Evolutionary conservation across 92 coral and sea anemone species (phyloP), one percentile per base, ranked within the genome.

Genomic region (Parazoanthus swiftii): DNA sequence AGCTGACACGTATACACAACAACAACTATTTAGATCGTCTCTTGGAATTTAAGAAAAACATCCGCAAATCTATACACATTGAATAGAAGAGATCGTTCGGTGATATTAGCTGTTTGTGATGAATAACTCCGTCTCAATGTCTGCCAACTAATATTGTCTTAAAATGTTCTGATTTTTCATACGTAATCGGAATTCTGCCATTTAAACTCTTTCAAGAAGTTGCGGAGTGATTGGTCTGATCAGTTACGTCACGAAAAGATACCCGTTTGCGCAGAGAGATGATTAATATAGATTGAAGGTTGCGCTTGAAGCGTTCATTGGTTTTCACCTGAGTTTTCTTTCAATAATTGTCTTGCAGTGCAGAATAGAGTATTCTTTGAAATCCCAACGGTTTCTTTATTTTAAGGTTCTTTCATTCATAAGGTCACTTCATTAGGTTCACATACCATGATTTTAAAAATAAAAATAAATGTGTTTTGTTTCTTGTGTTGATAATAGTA

Each of bases 161-260:
- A 74, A 35, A 74, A 35, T 74, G 9, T 74, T 74, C 77, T 13
- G 46, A 74, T 74, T 36, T 74, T 8, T 21, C 37, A 16, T 74
- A 5, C 39, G 77, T 74, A 74, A 74, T 74, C 77, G 77, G 77
- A 35, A 74, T 74, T 74, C 77, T 72, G 38, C 35, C 20, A 72
- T 72, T 16, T 26, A 33, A 72, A 72, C 35, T 16, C 76, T 72
- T 33, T 72, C 42, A 72, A 72, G 76, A 33, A 37, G 9, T 33
- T 72, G 11, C 76, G 43, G 21, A 72, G 8, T 72, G 37, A 72
- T 11, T 72, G 76, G 76, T 29, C 39, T 29, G 38, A 26, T 74
- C 79, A 37, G 2, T 37, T 37, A 74, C n/a, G 79, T 74, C 79
- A 74, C 23, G 48, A 23, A 21, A 36, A 74, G 16, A 54, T 54